Base-by-base conservation (phyloP, 1,140 invertebrate species). In the Propsilocerus akamusi region DNA sequence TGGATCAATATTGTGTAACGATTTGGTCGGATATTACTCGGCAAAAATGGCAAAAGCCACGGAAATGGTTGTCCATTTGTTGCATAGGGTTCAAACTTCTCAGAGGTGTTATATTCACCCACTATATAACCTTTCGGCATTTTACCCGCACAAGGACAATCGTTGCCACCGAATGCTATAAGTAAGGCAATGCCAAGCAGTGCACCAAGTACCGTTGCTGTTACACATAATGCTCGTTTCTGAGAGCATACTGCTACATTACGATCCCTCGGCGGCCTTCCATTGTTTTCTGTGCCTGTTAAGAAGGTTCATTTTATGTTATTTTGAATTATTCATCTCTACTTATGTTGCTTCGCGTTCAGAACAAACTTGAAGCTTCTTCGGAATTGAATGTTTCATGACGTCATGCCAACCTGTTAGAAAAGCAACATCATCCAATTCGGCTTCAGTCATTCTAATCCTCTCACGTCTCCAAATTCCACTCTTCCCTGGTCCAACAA, bases 361-460 rank as follows among this genome's bases (percentile, higher is more conserved):
- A 14, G 7, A 17, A 30, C 23, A 50, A 11, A 23, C 23, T 25
- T n/a, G 30, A 12, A 5, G 8, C 10, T 11, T 14, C 22, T 47
- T 12, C 46, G 25, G 7, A 50, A 53, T 41, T 11, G 12, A 49
- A 47, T 49, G 32, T 48, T 26, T 41, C 8, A 6, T 49, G 46
- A 10, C 25, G 11, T n/a, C 52, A 14, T 51, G 34, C 11, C 52
- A 59, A 86, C 86, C 87, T 74, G 87, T 90, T 61, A 91, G 70
- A 71, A 91, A 91, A 26, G 87, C 86, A 58, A 89, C 86, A 72
- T 93, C 87, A 65, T 91, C 88, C 57, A 92, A 77, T 74, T 93
- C 87, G 64, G 86, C 84, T 61, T 91, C 86, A 65, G 81, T 64
- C 63, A 65, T 65, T 59, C 65, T 63, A 59, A 65, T 65, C 49